Evolutionary conservation across 2,113 vertebrate genomes (phyloP).

Genomic region (Sitta europaea): DNA sequence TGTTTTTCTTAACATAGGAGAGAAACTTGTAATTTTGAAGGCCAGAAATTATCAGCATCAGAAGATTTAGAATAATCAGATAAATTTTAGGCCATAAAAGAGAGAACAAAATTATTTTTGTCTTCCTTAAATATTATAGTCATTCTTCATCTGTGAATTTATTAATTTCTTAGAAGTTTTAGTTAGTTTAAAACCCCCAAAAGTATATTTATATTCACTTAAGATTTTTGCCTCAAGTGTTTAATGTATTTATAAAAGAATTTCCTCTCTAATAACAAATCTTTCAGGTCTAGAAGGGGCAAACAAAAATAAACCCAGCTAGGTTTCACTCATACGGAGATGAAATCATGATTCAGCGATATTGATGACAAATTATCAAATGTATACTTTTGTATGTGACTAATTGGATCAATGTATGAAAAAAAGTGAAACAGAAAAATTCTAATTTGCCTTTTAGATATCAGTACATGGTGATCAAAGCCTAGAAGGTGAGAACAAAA

Average conservation of each 20-base stretch:
- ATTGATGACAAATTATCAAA: neutral
- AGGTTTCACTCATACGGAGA: neutral
- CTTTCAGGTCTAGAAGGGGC: neutral
- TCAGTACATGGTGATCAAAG: neutral
- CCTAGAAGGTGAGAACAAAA: neutral
- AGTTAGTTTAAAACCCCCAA: neutral
- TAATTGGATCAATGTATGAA: neutral
- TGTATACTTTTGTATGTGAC: neutral
- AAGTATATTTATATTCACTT: neutral
- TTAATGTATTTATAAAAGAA: neutral
- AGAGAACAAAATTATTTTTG: neutral
- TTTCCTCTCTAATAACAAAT: neutral
- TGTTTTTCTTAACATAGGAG: neutral
- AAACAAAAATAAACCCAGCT: neutral
- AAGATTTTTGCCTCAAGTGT: neutral
- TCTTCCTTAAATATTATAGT: neutral
- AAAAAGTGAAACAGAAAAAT: neutral
- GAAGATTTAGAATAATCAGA: neutral
- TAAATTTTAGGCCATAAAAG: neutral
- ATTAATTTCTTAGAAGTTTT: neutral
- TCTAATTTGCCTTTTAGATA: neutral
- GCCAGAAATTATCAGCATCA: neutral
- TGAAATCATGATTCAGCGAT: neutral
- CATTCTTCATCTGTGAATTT: neutral
- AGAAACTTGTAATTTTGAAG: neutral